Percentiles rank a stretch among this genome's conserved stretches.
Conservation (phyloP, 2,797 vertebrate genomes). For the Ctenopoma kingsleyae region DNA sequence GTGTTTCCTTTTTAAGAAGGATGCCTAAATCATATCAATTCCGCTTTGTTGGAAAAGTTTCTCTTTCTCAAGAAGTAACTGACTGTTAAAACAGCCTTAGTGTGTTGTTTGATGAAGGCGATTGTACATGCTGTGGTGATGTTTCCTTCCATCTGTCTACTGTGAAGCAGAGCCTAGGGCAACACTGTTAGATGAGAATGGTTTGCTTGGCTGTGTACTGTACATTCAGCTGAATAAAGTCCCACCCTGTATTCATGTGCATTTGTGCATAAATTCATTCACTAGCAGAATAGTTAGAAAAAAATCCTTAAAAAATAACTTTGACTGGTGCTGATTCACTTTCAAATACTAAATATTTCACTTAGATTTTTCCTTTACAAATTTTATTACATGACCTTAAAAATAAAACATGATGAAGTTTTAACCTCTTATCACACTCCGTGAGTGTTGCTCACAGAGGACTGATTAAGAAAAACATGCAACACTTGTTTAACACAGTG, state of each 20-base stretch:
- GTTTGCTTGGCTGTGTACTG: constrained; percentile 60
- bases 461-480: constrained; percentile 57
- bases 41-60: constrained; percentile 48
- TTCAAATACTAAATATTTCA: constrained; percentile 1
- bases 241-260: constrained; percentile 26
- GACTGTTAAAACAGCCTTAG: constrained; percentile 68
- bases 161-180: constrained; percentile 73
- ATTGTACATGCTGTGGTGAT: constrained; percentile 71
- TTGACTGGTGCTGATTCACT: background rate
- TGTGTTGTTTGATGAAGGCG: constrained; percentile 70
- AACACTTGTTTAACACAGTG: constrained; percentile 59
- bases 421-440: constrained; percentile 15
- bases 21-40: constrained; percentile 43
- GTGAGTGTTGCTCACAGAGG: constrained; percentile 9
- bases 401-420: constrained; percentile 16
- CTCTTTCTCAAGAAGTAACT: constrained; percentile 55
- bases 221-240: constrained; percentile 54
- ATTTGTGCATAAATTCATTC: constrained; percentile 28
- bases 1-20: constrained; percentile 42
- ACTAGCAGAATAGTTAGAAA: constrained; percentile 4
- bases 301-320: background rate
- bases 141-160: constrained; percentile 77
- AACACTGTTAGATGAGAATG: constrained; percentile 64
- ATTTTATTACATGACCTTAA: background rate
- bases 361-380: background rate